Evolutionary conservation across 2,797 vertebrate species (phyloP).

Genomic region (Enteromius unitaeniatus): DNA sequence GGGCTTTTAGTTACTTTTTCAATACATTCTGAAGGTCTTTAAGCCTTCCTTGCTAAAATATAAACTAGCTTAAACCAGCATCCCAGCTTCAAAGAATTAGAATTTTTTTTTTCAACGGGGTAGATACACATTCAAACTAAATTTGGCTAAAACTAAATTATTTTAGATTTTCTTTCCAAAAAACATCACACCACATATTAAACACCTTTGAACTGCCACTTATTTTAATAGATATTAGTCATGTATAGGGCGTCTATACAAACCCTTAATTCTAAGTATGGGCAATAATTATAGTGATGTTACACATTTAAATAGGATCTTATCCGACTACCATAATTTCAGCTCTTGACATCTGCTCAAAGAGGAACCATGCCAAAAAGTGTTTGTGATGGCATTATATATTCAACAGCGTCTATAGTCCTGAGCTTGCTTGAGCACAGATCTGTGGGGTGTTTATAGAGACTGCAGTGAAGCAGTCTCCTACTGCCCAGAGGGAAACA

Average conservation of each 20-base stretch:
- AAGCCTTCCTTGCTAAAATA: background rate
- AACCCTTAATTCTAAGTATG: background rate
- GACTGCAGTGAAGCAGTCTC: background rate
- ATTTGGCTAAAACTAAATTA: background rate
- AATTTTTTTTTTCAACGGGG: too few relatives aligned
- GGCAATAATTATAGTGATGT: background rate
- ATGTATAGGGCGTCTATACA: background rate
- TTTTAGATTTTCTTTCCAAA: background rate
- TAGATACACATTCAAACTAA: background rate
- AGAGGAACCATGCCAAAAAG: background rate
- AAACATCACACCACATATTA: background rate
- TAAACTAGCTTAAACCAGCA: too few relatives aligned
- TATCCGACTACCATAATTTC: background rate
- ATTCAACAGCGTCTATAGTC: background rate
- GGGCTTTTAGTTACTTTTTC: background rate
- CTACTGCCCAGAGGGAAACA: background rate
- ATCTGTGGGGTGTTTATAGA: conserved; percentile 24
- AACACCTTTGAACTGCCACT: background rate
- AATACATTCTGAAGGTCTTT: background rate
- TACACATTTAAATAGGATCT: background rate
- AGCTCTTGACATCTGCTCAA: background rate
- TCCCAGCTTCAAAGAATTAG: too few relatives aligned
- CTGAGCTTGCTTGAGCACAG: conserved; percentile 15
- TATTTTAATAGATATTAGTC: background rate
- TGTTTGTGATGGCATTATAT: background rate